Evolutionary conservation across 1,140 invertebrate species (phyloP).

Genomic region (Macrosteles quadrilineatus): DNA sequence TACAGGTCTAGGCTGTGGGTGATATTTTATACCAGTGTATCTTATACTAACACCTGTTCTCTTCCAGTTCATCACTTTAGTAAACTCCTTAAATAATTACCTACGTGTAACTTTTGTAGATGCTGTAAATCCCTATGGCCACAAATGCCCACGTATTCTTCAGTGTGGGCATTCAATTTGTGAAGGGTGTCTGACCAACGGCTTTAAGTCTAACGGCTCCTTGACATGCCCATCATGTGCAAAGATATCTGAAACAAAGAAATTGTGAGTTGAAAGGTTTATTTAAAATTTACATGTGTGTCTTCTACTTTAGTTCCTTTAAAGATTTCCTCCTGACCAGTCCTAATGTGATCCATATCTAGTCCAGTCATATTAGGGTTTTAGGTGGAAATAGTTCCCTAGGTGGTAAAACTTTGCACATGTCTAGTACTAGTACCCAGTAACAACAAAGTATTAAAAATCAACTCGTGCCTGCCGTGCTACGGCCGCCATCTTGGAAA

Average conservation of each 20-base stretch:
- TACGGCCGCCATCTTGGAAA: too few species aligned
- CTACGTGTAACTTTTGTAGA: background rate
- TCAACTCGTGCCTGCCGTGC: background rate
- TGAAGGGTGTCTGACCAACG: constrained; percentile 42
- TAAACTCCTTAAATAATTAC: background rate
- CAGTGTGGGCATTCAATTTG: constrained; percentile 52
- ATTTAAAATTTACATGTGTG: background rate
- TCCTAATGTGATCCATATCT: background rate
- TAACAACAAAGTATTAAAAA: too few species aligned
- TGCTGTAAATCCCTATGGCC: too few species aligned
- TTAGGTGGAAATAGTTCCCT: too few species aligned
- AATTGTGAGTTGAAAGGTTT: background rate
- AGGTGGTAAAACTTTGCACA: too few species aligned
- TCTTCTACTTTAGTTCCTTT: background rate
- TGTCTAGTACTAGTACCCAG: too few species aligned
- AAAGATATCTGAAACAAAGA: background rate
- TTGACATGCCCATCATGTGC: background rate
- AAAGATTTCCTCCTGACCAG: background rate
- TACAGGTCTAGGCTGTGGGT: too few species aligned
- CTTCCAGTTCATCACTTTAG: background rate
- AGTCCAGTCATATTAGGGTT: too few species aligned
- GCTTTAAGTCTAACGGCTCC: background rate
- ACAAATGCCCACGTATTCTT: constrained; percentile 46
- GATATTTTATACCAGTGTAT: too few species aligned
- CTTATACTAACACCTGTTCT: too few species aligned